phyloP scores from a whole-genome alignment of 2,113 vertebrate species.

The Cephalopholis sonnerati region DNA sequence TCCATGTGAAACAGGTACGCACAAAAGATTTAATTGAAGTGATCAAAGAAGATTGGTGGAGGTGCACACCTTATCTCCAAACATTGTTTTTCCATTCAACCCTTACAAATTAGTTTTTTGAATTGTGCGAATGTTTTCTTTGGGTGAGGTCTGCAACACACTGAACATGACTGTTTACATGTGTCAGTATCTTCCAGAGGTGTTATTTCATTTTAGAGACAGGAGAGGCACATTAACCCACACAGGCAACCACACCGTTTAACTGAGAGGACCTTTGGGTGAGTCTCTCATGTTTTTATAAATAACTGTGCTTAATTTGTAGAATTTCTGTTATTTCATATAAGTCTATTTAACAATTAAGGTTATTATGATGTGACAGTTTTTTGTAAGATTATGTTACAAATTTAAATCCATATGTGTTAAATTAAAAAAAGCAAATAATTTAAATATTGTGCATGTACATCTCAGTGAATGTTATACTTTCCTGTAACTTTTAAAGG shows the following conservation, averaged over 20 bases:
- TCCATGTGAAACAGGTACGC: neutral
- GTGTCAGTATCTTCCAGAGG: neutral
- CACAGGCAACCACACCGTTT: too few species aligned
- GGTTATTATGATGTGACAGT: neutral
- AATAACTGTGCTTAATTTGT: too few species aligned
- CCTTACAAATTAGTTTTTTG: neutral
- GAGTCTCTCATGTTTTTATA: neutral
- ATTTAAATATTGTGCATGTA: neutral
- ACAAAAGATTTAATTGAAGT: too few species aligned
- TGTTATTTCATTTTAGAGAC: constrained; percentile 4
- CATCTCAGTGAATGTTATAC: neutral
- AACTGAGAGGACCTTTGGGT: neutral
- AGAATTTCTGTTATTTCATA: neutral
- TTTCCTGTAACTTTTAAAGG: neutral
- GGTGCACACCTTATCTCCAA: neutral
- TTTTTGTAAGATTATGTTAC: neutral
- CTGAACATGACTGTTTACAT: neutral
- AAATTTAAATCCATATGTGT: neutral
- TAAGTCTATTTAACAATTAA: neutral
- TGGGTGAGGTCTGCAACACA: neutral
- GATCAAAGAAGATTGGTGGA: neutral
- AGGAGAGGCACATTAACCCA: neutral
- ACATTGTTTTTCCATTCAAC: neutral
- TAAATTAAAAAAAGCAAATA: neutral
- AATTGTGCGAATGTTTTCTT: neutral